Conservation (phyloP, 1,140 invertebrate species). For the Temnothorax nylanderi region DNA sequence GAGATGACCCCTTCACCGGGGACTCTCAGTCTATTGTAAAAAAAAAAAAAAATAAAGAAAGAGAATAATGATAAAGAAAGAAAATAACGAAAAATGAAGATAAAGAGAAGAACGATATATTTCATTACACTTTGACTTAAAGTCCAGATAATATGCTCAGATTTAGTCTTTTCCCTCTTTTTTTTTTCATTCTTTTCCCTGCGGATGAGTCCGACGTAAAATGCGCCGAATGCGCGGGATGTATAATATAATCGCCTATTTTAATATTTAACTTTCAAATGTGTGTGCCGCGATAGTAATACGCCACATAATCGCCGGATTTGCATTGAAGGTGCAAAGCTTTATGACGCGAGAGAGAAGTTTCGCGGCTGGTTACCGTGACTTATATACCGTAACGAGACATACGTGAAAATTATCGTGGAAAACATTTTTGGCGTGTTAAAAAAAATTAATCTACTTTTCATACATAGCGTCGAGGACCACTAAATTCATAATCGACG, state of each 20-base stretch:
- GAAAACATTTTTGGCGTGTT: not conserved
- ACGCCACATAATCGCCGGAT: not conserved
- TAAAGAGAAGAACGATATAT: not conserved
- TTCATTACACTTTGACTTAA: not conserved
- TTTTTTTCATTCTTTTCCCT: not conserved
- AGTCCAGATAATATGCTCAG: not conserved
- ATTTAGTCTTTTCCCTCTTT: not conserved
- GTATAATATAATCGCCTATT: not conserved
- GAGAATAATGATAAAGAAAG: not conserved
- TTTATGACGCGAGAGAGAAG: too few relatives aligned
- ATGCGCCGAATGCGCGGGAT: not conserved
- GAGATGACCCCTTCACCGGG: not conserved
- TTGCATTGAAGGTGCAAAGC: not conserved
- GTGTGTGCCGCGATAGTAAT: not conserved
- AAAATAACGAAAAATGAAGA: not conserved
- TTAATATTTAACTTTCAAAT: slow-evolving; percentile 24
- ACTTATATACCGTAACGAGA: too few relatives aligned
- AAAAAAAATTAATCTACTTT: not conserved
- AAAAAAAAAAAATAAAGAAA: not conserved
- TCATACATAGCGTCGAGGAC: too few relatives aligned
- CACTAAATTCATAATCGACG: not conserved
- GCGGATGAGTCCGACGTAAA: not conserved
- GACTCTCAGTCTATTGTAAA: not conserved
- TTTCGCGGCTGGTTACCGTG: too few relatives aligned
- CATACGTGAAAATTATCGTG: not conserved